These are phyloP conservation scores for Talpa occidentalis DNA, from an alignment of 2,113 vertebrate species.

Conservation along the genomic window DNA sequence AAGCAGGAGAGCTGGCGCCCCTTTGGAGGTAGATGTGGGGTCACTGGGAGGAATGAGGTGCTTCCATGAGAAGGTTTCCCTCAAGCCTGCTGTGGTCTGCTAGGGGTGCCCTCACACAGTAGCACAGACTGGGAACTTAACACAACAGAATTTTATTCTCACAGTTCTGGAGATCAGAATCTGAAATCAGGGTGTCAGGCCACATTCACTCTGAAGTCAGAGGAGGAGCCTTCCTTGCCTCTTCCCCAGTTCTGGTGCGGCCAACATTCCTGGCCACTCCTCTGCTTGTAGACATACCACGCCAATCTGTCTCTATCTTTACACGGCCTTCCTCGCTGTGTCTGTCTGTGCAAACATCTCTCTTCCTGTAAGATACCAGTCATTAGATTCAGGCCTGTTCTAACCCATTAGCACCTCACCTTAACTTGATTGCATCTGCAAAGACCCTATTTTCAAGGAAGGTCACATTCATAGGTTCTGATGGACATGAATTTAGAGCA, in stretches of 20 bases:
- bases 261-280: accelerated
- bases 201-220: no score
- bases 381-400: background rate
- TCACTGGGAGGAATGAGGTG: accelerated
- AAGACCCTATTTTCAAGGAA: background rate
- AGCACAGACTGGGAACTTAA: background rate
- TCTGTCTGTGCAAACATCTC: background rate
- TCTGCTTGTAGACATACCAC: accelerated
- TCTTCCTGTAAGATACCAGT: background rate
- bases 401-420: background rate
- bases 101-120: no score
- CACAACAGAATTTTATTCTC: background rate
- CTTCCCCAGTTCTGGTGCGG: background rate
- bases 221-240: background rate
- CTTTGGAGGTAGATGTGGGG: no score
- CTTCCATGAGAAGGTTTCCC: background rate
- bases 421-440: no score
- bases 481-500: background rate
- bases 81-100: background rate
- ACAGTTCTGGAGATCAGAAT: background rate
- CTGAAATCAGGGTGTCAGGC: background rate
- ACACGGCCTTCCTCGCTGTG: background rate
- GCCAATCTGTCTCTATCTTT: background rate
- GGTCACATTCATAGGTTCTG: background rate
- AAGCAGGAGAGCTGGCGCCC: accelerated